Evolutionary conservation across 2,888 invertebrate species (phyloP), one percentile per base, ranked within the genome.

Genomic region (Macrophya alboannulata): DNA sequence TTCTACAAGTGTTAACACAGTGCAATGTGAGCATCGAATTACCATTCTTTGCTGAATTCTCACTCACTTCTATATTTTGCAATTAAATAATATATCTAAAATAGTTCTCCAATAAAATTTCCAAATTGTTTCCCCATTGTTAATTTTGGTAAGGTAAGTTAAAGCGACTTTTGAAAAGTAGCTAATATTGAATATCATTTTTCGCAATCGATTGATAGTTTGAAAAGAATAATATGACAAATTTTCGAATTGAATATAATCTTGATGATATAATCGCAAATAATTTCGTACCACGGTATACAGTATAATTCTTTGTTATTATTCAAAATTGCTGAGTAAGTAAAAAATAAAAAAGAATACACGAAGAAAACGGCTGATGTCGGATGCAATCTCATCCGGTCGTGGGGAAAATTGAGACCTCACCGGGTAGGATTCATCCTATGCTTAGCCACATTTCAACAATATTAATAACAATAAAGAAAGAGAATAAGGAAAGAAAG

Each of bases 391-490:
- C 90, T 88, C 71, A 86, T 88, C 89, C 91, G 92, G 92, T 92
- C 88, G 65, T 83, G 86, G 90, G 89, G 84, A 84, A 85, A 72
- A 84, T 83, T 68, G 82, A 87, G 51, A 86, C 92, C 92, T 93
- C 93, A 93, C 93, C 93, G 93, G 93, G 93, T 92, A 91, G 90
- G 92, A 93, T 93, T 93, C 92, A 92, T 93, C 92, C 92, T 89
- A 90, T 89, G 87, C 90, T n/a, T 85, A 40, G 90, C 88, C 88
- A 85, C 81, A 85, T 76, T 82, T 79, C 87, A 72, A 62, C 88
- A 74, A 85, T 72, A 85, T 82, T 17, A 72, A 45, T 21, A 43
- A 74, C 45, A 74, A n/a, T 48, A 4, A 17, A n/a, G 3, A 40
- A 51, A 55, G 37, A 31, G n/a, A 12, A 68, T 76, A 4, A 12